These are phyloP conservation scores for Colistium nudipinnis DNA, from an alignment of 2,113 vertebrate species.

Conservation along the genomic window DNA sequence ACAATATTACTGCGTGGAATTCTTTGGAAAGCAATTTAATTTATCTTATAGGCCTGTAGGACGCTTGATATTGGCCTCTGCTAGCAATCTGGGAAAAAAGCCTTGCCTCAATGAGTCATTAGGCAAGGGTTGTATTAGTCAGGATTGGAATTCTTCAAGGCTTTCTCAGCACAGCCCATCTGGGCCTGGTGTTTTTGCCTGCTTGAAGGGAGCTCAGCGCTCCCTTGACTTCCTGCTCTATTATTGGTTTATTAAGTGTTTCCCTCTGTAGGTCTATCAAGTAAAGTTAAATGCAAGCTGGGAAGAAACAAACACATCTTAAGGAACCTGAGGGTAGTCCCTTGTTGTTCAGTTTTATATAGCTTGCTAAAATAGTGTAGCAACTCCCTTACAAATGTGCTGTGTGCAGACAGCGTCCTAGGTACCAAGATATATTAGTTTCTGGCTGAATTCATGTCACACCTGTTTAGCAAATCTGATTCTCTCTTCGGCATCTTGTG, in stretches of 20 bases:
- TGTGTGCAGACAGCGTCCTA: background rate
- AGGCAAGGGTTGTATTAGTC: background rate
- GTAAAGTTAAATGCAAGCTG: background rate
- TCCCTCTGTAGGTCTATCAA: background rate
- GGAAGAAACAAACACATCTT: background rate
- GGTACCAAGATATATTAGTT: background rate
- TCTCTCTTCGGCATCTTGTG: background rate
- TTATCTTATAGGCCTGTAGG: background rate
- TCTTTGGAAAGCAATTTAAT: too few species aligned
- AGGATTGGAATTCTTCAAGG: background rate
- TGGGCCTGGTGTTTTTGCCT: background rate
- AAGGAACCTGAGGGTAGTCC: too few species aligned
- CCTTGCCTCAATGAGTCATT: background rate
- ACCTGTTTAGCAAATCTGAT: background rate
- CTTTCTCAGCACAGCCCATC: background rate
- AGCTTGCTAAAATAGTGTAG: too few species aligned
- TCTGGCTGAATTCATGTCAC: background rate
- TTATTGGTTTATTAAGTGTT: background rate
- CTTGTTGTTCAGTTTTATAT: background rate
- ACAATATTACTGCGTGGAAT: too few species aligned
- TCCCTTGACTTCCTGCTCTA: slow-evolving; percentile 1
- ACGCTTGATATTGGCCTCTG: background rate
- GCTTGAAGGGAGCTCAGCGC: background rate
- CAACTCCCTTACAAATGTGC: background rate
- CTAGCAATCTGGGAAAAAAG: background rate